Percentiles rank a stretch among this genome's conserved stretches.
Conservation (phyloP, 2,797 vertebrate species). For the Notamacropus eugenii region DNA sequence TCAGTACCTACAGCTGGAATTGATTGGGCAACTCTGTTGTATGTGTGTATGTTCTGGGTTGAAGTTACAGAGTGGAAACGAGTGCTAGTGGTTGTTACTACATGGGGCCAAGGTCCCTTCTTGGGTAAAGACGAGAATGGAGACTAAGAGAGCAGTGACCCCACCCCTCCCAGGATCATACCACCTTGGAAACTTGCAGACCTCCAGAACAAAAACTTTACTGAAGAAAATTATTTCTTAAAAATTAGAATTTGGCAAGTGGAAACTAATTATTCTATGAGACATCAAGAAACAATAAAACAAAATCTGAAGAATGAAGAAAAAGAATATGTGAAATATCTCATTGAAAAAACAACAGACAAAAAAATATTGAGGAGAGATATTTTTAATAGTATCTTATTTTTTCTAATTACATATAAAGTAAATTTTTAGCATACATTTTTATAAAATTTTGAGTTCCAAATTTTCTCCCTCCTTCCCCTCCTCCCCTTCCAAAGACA, state of each 20-base stretch:
- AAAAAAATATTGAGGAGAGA: background rate
- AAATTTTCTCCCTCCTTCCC: background rate
- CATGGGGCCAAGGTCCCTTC: background rate
- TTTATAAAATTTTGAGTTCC: background rate
- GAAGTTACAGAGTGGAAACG: background rate
- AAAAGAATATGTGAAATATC: background rate
- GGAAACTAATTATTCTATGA: background rate
- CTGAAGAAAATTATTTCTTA: background rate
- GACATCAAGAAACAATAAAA: background rate
- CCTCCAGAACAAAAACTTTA: background rate
- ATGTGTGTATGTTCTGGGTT: background rate
- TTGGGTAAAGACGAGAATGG: background rate
- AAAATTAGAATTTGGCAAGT: background rate
- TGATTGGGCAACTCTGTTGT: background rate
- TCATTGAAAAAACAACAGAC: background rate
- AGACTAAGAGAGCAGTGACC: background rate
- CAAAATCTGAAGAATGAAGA: background rate
- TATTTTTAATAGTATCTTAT: background rate
- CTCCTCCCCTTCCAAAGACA: background rate
- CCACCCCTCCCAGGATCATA: background rate
- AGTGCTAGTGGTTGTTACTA: background rate
- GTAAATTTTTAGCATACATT: background rate
- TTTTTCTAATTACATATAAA: background rate
- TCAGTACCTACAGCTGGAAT: background rate
- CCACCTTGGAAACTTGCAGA: background rate